phyloP scores from a whole-genome alignment of 2,888 invertebrate genomes.

The Ennomos quercinarius region DNA sequence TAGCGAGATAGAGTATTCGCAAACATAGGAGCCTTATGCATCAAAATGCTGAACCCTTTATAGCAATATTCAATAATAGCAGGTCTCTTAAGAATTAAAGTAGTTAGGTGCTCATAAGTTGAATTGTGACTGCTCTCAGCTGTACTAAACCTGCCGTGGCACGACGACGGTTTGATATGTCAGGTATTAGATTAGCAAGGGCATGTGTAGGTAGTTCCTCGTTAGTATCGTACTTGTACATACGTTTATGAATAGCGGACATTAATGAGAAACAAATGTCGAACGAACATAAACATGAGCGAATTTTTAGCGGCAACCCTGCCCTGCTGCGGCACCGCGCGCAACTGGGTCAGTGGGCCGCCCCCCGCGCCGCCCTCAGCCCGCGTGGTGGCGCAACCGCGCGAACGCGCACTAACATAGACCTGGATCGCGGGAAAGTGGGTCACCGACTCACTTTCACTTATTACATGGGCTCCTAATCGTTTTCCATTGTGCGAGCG shows the following conservation, averaged over 20 bases:
- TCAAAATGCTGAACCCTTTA: too few species aligned
- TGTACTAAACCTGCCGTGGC: too few species aligned
- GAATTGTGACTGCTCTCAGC: too few species aligned
- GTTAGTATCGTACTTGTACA: conserved; percentile 34
- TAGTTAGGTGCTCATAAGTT: too few species aligned
- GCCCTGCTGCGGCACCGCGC: conserved; percentile 87
- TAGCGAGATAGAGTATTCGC: too few species aligned
- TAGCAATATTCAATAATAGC: too few species aligned
- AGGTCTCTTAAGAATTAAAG: too few species aligned
- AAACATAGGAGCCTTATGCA: too few species aligned
- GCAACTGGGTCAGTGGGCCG: conserved; percentile 95
- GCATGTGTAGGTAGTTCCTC: conserved; percentile 13
- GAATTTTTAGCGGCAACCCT: conserved; percentile 82
- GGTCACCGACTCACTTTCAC: conserved; percentile 96
- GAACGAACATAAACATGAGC: conserved; percentile 79
- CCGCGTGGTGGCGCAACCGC: conserved; percentile 82
- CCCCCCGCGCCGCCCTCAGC: conserved; percentile 84
- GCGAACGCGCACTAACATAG: conserved; percentile 91
- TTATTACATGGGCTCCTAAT: conserved; percentile 93
- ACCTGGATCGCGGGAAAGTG: conserved; percentile 97
- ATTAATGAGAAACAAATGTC: conserved; percentile 61
- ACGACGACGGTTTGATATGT: background rate
- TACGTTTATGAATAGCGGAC: conserved; percentile 46
- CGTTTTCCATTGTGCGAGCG: conserved; percentile 89
- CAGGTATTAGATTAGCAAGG: conserved; percentile 2